Evolutionary conservation across 2,797 vertebrate species (phyloP), one percentile per base, ranked within the genome.

Genomic region (Platyrinchus mystaceus): DNA sequence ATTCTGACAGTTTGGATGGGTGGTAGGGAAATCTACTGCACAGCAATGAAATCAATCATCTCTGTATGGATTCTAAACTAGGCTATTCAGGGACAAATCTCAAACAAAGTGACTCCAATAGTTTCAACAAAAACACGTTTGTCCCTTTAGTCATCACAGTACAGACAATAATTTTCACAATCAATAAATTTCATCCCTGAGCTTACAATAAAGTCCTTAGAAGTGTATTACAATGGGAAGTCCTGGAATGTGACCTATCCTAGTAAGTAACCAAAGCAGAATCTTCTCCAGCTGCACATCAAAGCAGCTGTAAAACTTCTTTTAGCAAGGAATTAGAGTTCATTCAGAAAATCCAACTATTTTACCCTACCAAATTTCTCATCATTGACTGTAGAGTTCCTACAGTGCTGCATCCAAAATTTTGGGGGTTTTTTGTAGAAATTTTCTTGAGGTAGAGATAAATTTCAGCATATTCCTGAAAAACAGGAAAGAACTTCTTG

Each of bases 201-300:
- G 55, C 26, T 87, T 95, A 30, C 59, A 81, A 87, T 75, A 86
- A 90, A 8, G 26, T 41, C 36, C 59, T 76, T 81, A 55, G 52
- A 82, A 76, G 53, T 8, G 16, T 12, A 52, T 52, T 81, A 77
- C 74, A 84, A 53, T 84, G 49, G 67, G 59, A 84, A 83, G 75
- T 56, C 77, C 77, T 94, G 77, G 90, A 69, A 89, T 52, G 49
- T 84, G 89, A 89, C 86, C 83, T 92, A 14, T 82, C 43, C 74
- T 73, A 30, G 62, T 81, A 58, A 86, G 69, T n/a, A 50, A 82
- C 12, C 74, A 87, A 83, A 84, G 50, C 80, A 89, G 86, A 90
- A 55, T 87, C 84, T 89, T 78, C 56, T 70, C 78, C 86, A 95
- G 90, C 88, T 95, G 58, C 83, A 89, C 81, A 81, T 76, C 83